Evolutionary conservation across 2,888 invertebrate species (phyloP), one percentile per base, ranked within the genome.

Genomic region (Eremobia ochroleuca): DNA sequence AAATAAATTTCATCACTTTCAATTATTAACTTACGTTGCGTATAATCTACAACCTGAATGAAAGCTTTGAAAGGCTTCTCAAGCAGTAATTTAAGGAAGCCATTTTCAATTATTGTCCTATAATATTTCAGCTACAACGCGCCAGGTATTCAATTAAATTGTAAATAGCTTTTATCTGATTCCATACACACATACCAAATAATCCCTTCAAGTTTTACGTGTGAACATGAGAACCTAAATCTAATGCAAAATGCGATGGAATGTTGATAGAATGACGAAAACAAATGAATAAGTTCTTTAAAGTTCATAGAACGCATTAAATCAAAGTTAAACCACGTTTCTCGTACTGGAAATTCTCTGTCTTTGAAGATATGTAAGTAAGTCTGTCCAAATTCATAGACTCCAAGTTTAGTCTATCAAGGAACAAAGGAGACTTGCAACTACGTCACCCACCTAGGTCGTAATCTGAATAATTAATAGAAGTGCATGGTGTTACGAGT

Each of bases 401-500:
- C 21, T 49, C 28, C 15, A 21, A 55, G 59, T 66, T 49, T 15
- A 69, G 64, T 72, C 2, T 11, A 43, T 25, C 25, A 61, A 73
- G 61, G 68, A 49, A 76, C 82, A 82, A 75, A 69, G 73, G 52
- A 31, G 21, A 46, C 34, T 55, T 9, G 49, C 25, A 9, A 43
- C 43, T 21, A 34, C 52, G 34, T 52, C 66, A 55, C 34, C 40
- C n/a, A 43, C 66, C 18, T 55, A 49, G 34, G 28, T 73, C 79
- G 62, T 83, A 65, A 73, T 71, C 67, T 68, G 76, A 83, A 77
- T 83, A 83, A 74, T 74, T 46, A 81, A 77, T 68, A 81, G 55
- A 87, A 85, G 77, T 85, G 76, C 87, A 87, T 79, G 59, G 77
- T 49, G 81, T 84, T 76, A 76, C n/a, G 66, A 76, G 62, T 70